A percentile compares a stretch with the other conserved stretches of the same genome.
Conservation (phyloP, 1,140 invertebrate species). For the Dendroctonus valens region DNA sequence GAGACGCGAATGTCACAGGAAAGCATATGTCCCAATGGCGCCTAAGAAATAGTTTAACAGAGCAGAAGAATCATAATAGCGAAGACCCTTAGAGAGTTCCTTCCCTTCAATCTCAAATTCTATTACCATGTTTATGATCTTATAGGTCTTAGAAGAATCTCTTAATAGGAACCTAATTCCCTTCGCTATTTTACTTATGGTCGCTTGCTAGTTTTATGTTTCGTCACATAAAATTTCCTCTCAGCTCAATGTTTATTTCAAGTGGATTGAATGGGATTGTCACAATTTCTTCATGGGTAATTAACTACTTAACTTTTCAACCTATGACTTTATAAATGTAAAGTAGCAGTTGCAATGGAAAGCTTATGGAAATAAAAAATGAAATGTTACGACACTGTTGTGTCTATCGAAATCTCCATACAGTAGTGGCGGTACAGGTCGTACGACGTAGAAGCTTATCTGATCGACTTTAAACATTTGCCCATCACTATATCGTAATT, state of each 20-base stretch:
- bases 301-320: too few relatives aligned
- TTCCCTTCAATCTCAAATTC: slow-evolving; percentile 20
- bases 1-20: background rate
- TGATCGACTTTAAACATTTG: slow-evolving; percentile 31
- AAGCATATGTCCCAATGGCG: slow-evolving; percentile 23
- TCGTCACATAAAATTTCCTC: slow-evolving; percentile 10
- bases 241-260: too few relatives aligned
- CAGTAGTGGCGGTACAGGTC: slow-evolving; percentile 20
- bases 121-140: slow-evolving; percentile 23
- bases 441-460: slow-evolving; percentile 15
- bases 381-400: background rate
- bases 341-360: too few relatives aligned
- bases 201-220: slow-evolving; percentile 24
- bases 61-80: background rate
- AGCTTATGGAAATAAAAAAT: background rate
- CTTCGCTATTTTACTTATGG: slow-evolving; percentile 25
- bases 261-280: too few relatives aligned
- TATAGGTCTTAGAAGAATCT: slow-evolving; percentile 24
- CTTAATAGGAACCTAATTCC: slow-evolving; percentile 28
- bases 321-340: too few relatives aligned
- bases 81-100: background rate
- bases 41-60: slow-evolving; percentile 19
- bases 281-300: too few relatives aligned
- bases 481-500: slow-evolving; percentile 34
- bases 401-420: slow-evolving; percentile 20